Evolutionary conservation across 2,113 vertebrate genomes (phyloP), one percentile per base, ranked within the genome.

Genomic region (Alces alces): DNA sequence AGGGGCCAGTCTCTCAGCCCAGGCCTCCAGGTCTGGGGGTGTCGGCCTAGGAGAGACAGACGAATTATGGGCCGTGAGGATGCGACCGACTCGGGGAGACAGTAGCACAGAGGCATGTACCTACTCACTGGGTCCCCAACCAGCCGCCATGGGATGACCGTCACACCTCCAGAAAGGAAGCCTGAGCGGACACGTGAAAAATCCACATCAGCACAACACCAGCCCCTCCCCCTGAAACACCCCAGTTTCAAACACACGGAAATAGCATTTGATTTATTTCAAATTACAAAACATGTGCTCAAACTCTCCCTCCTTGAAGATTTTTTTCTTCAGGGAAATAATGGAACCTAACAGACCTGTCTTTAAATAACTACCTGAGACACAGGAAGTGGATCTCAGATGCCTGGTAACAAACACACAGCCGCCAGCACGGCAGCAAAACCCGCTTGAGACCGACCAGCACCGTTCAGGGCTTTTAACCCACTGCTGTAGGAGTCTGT

Each of bases 121-220:
- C 66, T 54, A 89, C 96, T 98, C 95, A 98, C 98, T 97, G 76
- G 97, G 80, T 97, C 97, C 19, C 97, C 70, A 60, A 96, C 97
- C n/a, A 96, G 88, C 12, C 50, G 95, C 98, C 98, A 97, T 25
- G 97, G 9, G 98, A 90, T 93, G 90, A 28, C n/a, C 45, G 0
- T 96, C 95, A 0, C 17, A 58, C 0, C 89, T 97, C 98, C 98
- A 98, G 55, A 96, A 95, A 96, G 11, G 73, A 94, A 94, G 97
- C 97, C 89, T 87, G 23, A 60, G 55, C 0, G 10, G 6, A 55
- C 1, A 45, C 27, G 1, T 9, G 1, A 14, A 60, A 27, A 30
- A 28, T 5, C 33, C 14, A 50, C 5, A 7, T 10, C 8, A 14
- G 16, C 15, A 64, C 84, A n/a, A 52, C 47, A 30, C 61, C 10